These are phyloP conservation scores for Hypomesus transpacificus DNA, from an alignment of 2,113 vertebrate species.

Conservation along the genomic window DNA sequence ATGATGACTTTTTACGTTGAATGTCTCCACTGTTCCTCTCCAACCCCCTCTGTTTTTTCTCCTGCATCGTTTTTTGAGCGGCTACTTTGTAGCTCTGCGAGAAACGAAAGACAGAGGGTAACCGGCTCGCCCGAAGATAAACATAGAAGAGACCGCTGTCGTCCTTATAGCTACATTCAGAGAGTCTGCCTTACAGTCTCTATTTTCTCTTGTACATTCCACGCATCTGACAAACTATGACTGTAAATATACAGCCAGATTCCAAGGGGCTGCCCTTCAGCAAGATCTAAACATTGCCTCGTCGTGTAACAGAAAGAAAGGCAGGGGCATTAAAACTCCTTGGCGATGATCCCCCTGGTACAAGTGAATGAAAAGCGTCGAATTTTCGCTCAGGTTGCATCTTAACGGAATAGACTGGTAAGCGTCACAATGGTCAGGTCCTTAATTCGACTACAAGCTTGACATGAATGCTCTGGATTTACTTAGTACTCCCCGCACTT, in stretches of 20 bases:
- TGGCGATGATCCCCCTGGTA: slow-evolving; percentile 35
- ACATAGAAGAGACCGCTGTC: slow-evolving; percentile 26
- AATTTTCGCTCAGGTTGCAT: slow-evolving; percentile 43
- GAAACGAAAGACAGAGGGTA: slow-evolving; percentile 37
- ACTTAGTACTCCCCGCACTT: slow-evolving; percentile 6
- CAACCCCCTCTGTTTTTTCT: slow-evolving; percentile 74
- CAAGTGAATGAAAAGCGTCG: slow-evolving; percentile 25
- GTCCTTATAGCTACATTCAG: slow-evolving; percentile 54
- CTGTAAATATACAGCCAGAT: slow-evolving; percentile 48
- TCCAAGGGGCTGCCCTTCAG: slow-evolving; percentile 43
- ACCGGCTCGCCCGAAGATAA: slow-evolving; percentile 26
- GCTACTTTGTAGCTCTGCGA: slow-evolving; percentile 44
- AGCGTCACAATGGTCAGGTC: slow-evolving; percentile 7
- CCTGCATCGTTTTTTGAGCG: slow-evolving; percentile 73
- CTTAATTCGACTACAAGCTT: not conserved
- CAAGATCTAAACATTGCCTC: slow-evolving; percentile 50
- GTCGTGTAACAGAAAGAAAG: slow-evolving; percentile 34
- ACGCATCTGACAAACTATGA: slow-evolving; percentile 30
- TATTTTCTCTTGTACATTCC: slow-evolving; percentile 6
- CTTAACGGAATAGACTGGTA: slow-evolving; percentile 19
- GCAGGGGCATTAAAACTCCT: slow-evolving; percentile 50
- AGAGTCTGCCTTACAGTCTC: slow-evolving; percentile 21
- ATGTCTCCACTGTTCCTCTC: slow-evolving; percentile 70
- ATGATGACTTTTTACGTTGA: slow-evolving; percentile 78
- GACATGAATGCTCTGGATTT: slow-evolving; percentile 13